phyloP scores from a whole-genome alignment of 2,888 invertebrate species.

The Minunthozetes semirufus region DNA sequence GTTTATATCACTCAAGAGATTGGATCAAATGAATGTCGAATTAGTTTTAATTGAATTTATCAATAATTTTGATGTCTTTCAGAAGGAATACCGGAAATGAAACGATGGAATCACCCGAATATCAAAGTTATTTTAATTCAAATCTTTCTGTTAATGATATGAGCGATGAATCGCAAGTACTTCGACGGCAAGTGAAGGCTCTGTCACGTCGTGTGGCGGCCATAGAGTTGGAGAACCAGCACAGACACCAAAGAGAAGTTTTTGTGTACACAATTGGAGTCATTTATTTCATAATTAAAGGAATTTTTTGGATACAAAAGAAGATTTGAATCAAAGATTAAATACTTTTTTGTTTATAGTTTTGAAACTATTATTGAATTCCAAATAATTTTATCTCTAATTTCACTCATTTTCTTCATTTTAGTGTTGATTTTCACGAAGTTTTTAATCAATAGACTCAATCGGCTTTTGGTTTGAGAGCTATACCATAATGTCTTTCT shows the following conservation, averaged over 20 bases:
- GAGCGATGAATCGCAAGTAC: conserved; percentile 68
- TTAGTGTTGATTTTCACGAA: no score
- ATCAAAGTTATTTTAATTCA: conserved; percentile 14
- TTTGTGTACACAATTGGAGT: conserved; percentile 74
- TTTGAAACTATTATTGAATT: no score
- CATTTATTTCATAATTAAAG: conserved; percentile 76
- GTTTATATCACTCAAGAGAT: neutral
- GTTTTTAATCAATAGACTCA: no score
- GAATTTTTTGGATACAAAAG: conserved; percentile 69
- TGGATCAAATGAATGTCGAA: neutral
- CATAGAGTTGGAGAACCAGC: conserved; percentile 75
- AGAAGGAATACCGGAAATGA: neutral
- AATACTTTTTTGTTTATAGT: no score
- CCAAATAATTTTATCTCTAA: no score
- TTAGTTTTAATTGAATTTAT: neutral
- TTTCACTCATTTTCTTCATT: no score
- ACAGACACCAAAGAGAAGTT: conserved; percentile 76
- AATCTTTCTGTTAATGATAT: neutral
- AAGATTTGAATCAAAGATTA: conserved; percentile 38
- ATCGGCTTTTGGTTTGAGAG: no score
- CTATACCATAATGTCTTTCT: no score
- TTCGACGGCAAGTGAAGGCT: conserved; percentile 77
- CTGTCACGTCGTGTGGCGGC: conserved; percentile 76
- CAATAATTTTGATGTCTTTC: neutral
- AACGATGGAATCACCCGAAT: neutral